These are phyloP conservation scores for Zaprionus camerounensis DNA, from an alignment of 1,140 invertebrate species.

Conservation along the genomic window DNA sequence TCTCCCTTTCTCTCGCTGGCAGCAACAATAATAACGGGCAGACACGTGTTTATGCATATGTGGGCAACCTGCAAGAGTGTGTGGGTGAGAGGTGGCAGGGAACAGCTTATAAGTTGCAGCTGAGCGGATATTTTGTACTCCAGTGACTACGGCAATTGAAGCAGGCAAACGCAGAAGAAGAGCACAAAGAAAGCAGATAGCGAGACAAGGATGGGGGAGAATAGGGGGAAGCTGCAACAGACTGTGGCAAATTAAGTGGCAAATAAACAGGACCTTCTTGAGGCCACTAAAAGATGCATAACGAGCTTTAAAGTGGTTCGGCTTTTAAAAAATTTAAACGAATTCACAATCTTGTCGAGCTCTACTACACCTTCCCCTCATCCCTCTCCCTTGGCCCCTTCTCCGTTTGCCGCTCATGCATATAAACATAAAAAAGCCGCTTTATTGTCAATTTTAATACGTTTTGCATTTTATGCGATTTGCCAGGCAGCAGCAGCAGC, in stretches of 20 bases:
- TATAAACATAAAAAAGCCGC: conserved; percentile 76
- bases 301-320: conserved; percentile 73
- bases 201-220: neutral
- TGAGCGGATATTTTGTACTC: conserved; percentile 74
- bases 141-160: conserved; percentile 58
- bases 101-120: conserved; percentile 64
- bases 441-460: conserved; percentile 83
- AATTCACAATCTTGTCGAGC: conserved; percentile 12
- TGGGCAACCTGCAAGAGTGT: conserved; percentile 26
- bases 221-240: conserved; percentile 51
- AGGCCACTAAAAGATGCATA: conserved; percentile 72
- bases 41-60: conserved; percentile 72
- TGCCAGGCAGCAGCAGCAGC: conserved; percentile 47
- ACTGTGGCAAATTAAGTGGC: conserved; percentile 76
- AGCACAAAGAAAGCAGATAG: conserved; percentile 21
- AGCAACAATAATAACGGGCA: conserved; percentile 42
- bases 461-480: conserved; percentile 80
- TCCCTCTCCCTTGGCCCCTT: neutral
- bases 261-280: conserved; percentile 74
- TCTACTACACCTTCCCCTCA: neutral
- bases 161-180: conserved; percentile 30
- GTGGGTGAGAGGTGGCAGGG: neutral
- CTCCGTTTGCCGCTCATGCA: conserved; percentile 27
- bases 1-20: neutral
- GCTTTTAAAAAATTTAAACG: conserved; percentile 67